phyloP scores from a whole-genome alignment of 2,113 vertebrate species.

The Centropristis striata region DNA sequence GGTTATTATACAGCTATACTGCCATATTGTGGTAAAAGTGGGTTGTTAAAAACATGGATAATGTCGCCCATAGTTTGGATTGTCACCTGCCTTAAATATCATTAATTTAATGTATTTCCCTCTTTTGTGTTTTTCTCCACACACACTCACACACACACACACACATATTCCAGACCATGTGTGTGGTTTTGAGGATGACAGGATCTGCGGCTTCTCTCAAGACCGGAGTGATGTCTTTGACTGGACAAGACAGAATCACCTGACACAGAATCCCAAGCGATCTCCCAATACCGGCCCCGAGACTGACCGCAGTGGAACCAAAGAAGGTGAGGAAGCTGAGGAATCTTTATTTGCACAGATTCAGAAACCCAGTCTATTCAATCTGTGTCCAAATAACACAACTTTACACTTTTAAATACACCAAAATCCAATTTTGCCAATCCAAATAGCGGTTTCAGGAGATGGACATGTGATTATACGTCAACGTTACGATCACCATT shows the following conservation, averaged over 20 bases:
- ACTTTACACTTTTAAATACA: too few relatives aligned
- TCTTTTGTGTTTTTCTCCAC: not conserved
- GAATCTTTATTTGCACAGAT: not conserved
- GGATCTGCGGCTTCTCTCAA: conserved; percentile 96
- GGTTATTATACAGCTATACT: conserved; percentile 18
- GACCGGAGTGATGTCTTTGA: conserved; percentile 95
- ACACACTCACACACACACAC: not conserved
- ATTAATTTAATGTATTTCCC: conserved; percentile 3
- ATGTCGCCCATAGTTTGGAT: conserved; percentile 20
- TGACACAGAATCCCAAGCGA: conserved; percentile 95
- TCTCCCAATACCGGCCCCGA: conserved; percentile 95
- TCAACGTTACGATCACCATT: too few relatives aligned
- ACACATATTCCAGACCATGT: conserved; percentile 86
- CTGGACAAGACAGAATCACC: conserved; percentile 95
- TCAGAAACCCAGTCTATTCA: not conserved
- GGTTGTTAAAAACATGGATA: not conserved
- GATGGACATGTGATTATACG: too few relatives aligned
- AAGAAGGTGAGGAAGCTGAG: conserved; percentile 86
- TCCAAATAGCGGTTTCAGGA: too few relatives aligned
- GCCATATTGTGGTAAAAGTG: conserved; percentile 9
- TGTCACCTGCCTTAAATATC: not conserved
- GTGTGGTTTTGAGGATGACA: conserved; percentile 95
- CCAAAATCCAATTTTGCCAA: too few relatives aligned
- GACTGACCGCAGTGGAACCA: conserved; percentile 93
- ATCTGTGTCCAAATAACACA: too few relatives aligned